Base-by-base conservation (phyloP, 2,797 vertebrate genomes). In the Pangasius macronema region DNA sequence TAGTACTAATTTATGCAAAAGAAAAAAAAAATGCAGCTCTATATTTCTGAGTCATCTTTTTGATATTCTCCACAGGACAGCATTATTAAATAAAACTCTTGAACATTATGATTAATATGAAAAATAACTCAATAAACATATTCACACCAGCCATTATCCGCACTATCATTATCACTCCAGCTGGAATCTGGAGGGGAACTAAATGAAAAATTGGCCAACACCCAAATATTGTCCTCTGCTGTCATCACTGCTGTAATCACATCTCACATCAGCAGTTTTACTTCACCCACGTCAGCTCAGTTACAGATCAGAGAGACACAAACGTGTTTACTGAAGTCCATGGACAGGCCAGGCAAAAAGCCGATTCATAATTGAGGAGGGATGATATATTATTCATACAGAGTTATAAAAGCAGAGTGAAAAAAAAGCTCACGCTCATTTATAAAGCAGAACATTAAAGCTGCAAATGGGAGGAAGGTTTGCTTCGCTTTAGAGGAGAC, bases 371-470 rank as follows among this genome's bases (percentile, higher is more conserved):
- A 84, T 87, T 84, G 72, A 87, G 51, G 42, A 27, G 27, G 24
- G 68, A 27, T 76, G 75, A 85, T 88, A 2, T 49, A 85, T 90
- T 84, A 86, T 86, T 89, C 83, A 88, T 88, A 72, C 30, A 10
- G 13, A 16, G 24, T 86, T 85, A 70, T 82, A 39, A 89, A 86
- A 77, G 61, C 85, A 84, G 67, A 70, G 72, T 11, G n/a, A 36
- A 51, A 5, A 5, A 7, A 51, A 83, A 68, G 30, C 77, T 49
- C 7, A 5, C 11, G 57, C 55, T 83, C 75, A 49, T 86, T 80
- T 87, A 81, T 86, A 87, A 86, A 88, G 80, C 39, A 36, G 33
- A 49, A 88, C 68, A 84, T 84, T 65, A 87, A 87, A 85, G 84
- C 88, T 81, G 85, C 36, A 79, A 87, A 85, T 33, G 53, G 75